These are phyloP conservation scores for Cossypha caffra DNA, from an alignment of 2,797 vertebrate species.

Conservation along the genomic window DNA sequence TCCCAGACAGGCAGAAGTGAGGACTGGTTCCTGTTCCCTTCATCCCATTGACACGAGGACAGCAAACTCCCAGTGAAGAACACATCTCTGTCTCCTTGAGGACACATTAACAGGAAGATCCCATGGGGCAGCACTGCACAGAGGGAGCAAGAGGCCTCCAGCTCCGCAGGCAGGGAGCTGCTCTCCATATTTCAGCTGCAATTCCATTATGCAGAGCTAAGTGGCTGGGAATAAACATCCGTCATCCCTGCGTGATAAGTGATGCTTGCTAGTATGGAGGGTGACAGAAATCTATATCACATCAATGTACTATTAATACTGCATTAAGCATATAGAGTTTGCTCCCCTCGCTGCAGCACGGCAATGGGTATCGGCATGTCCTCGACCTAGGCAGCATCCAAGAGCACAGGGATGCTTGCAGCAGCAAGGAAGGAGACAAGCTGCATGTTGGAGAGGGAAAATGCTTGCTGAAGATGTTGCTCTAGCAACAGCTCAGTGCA, in stretches of 20 bases:
- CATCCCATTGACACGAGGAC: accelerated
- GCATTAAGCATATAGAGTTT: conserved; percentile 60
- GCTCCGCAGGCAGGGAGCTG: conserved; percentile 15
- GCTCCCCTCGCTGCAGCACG: conserved; percentile 14
- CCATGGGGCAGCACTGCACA: background rate
- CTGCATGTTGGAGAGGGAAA: background rate
- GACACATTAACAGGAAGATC: background rate
- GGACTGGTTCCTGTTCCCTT: background rate
- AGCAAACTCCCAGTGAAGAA: background rate
- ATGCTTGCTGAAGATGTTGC: background rate
- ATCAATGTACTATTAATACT: conserved; percentile 75
- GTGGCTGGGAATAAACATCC: conserved; percentile 73
- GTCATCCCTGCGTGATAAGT: conserved; percentile 72
- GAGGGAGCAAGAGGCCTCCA: background rate
- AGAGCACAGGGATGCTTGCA: background rate
- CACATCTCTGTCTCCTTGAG: background rate
- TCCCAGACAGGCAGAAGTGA: background rate
- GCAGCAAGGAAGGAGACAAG: background rate
- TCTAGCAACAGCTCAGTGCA: background rate
- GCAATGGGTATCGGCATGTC: conserved; percentile 16
- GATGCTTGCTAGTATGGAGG: conserved; percentile 73
- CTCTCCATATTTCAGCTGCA: conserved; percentile 73
- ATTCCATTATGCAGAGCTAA: conserved; percentile 73
- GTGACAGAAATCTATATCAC: conserved; percentile 78
- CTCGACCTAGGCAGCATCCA: background rate